Evolutionary conservation across 1,140 invertebrate genomes (phyloP), one percentile per base, ranked within the genome.

Genomic region (Doryteuthis pealeii): DNA sequence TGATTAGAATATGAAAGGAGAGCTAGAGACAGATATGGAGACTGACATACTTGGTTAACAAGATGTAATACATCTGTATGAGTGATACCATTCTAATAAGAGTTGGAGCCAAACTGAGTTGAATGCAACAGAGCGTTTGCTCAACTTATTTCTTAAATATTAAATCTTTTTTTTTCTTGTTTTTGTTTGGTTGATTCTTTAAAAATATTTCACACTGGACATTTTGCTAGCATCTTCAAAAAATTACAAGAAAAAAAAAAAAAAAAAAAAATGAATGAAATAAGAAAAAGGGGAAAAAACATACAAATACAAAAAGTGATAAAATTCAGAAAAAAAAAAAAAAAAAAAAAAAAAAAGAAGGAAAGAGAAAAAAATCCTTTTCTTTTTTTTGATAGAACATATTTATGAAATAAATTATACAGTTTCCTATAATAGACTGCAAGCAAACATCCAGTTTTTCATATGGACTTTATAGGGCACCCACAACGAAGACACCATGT

Each of bases 331-430:
- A 5, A 15, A 68, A 26, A 68, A 68, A 68, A 28, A 62, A 62
- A 49, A 49, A 49, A 22, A 49, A 49, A 49, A 15, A 15, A 22
- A 49, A n/a, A n/a, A 40, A 40, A 40, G 35, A 10, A 40, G 10
- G 10, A 10, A 40, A 10, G 10, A 40, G 10, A 40, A 40, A 40
- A 40, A 40, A 5, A 3, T 40, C 10, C 10, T 40, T 40, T 40
- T 40, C 10, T 40, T 40, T 40, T 40, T 40, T 3, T 40, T 40
- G 35, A 40, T 40, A 40, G 35, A 40, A 40, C 54, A 62, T 62
- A 62, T 62, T 62, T 62, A 28, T 62, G 54, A 62, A 62, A 62
- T 62, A 62, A 62, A 62, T 62, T 22, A 62, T 62, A 62, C 54
- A 22, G 26, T n/a, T 22, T 62, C 26, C 22, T 28, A n/a, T n/a